These are phyloP conservation scores for Aplysina aerophoba DNA, from an alignment of 37 sponge, comb jelly and placozoan species.

Conservation along the genomic window DNA sequence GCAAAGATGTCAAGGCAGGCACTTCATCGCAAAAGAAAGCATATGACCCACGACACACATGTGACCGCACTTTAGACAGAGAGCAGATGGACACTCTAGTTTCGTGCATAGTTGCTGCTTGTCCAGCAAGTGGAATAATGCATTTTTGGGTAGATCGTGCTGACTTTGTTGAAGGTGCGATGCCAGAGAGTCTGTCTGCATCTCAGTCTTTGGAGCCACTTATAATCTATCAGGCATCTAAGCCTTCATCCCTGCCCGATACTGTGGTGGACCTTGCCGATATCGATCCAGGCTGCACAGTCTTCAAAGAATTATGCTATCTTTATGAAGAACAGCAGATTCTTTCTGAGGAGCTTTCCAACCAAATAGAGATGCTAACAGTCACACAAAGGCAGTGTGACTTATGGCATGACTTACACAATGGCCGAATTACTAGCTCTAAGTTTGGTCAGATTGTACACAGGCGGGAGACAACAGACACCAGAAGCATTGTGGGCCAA, in stretches of 20 bases:
- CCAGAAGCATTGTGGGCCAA: background rate
- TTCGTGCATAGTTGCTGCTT: no score
- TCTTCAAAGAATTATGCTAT: background rate
- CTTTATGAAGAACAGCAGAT: background rate
- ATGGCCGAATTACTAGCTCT: conserved; percentile 14
- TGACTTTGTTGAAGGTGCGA: background rate
- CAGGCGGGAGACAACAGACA: background rate
- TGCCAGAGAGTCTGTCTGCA: no score
- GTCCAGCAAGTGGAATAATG: conserved; percentile 1
- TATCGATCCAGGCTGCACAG: no score
- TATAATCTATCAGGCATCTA: no score
- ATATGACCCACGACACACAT: no score
- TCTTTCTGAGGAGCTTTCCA: background rate
- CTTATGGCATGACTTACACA: background rate
- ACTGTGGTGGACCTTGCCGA: no score
- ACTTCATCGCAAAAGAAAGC: no score
- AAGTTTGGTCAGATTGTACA: conserved; percentile 1
- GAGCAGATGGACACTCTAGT: no score
- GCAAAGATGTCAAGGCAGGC: background rate
- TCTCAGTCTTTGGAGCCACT: no score
- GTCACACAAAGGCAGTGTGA: background rate
- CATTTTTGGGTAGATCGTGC: background rate
- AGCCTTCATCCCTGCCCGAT: no score
- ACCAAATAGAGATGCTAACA: background rate
- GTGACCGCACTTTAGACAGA: no score